Conservation (phyloP, 2,888 invertebrate species). For the Pyralis farinalis region DNA sequence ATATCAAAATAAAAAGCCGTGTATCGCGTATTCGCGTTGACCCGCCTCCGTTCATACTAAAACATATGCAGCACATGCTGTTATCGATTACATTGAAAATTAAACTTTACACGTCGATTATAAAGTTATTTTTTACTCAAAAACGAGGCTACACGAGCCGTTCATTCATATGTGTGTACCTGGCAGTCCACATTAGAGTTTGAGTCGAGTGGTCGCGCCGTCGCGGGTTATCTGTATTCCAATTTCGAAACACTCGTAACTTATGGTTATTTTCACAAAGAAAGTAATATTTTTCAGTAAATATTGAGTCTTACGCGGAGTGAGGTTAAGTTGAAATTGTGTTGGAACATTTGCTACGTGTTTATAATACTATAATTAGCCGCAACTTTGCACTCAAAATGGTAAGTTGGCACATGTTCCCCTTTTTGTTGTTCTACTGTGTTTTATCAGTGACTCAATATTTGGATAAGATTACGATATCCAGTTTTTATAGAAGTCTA, state of each 20-base stretch:
- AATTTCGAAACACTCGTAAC: constrained; percentile 3
- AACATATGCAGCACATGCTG: not conserved
- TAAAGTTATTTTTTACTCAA: constrained; percentile 24
- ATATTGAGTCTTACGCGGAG: constrained; percentile 8
- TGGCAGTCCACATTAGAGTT: constrained; percentile 24
- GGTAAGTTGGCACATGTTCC: constrained; percentile 29
- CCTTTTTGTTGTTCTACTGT: constrained; percentile 12
- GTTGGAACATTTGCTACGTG: not conserved
- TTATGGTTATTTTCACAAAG: constrained; percentile 1
- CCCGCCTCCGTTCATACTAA: not conserved
- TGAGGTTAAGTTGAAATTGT: constrained; percentile 1
- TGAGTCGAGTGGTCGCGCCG: constrained; percentile 24
- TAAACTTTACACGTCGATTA: constrained; percentile 12
- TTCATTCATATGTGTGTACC: constrained; percentile 24
- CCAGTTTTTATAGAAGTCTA: not conserved
- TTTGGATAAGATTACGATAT: not conserved
- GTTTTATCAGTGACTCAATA: not conserved
- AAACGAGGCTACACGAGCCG: constrained; percentile 12
- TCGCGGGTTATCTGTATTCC: not conserved
- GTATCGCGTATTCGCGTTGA: not conserved
- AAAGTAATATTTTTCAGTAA: constrained; percentile 3
- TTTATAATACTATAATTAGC: constrained; percentile 17
- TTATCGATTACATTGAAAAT: constrained; percentile 8
- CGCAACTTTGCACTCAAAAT: constrained; percentile 19
- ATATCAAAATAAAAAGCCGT: constrained; percentile 2